Evolutionary conservation across 2,113 vertebrate species (phyloP).

Genomic region (Leuciscus idus): DNA sequence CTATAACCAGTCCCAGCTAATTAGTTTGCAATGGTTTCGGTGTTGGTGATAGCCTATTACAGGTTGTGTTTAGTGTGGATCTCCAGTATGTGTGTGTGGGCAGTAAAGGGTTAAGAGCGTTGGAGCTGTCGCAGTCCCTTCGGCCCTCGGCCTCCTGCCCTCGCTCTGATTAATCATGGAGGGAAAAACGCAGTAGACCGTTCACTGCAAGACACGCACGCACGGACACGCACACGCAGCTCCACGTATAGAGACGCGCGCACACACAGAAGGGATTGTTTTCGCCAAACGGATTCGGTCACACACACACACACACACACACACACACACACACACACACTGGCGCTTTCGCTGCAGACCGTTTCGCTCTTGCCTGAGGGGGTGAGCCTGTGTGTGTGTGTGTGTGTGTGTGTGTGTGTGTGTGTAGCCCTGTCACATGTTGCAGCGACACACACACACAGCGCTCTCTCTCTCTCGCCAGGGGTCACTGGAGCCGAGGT

Average conservation of each 20-base stretch:
- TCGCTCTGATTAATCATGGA: conserved; percentile 87
- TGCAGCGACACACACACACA: conserved; percentile 33
- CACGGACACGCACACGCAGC: conserved; percentile 42
- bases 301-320: conserved; percentile 40
- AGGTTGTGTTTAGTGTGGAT: neutral
- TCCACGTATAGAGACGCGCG: conserved; percentile 22
- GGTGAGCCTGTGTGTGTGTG: conserved; percentile 63
- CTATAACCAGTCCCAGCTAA: neutral
- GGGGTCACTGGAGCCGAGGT: conserved; percentile 55
- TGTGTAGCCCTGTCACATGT: conserved; percentile 63
- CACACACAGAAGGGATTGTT: conserved; percentile 49
- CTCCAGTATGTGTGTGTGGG: conserved; percentile 9
- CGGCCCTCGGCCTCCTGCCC: conserved; percentile 74
- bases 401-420: conserved; percentile 32
- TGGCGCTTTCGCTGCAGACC: conserved; percentile 58
- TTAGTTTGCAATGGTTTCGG: neutral
- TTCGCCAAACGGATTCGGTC: conserved; percentile 38
- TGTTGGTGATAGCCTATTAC: neutral
- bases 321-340: conserved; percentile 21
- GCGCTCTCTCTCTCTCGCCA: conserved; percentile 47
- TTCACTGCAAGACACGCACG: conserved; percentile 55
- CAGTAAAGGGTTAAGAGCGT: conserved; percentile 60
- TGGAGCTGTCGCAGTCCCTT: conserved; percentile 79
- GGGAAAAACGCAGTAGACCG: conserved; percentile 81
- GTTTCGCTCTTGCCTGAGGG: conserved; percentile 71